These are phyloP conservation scores for Rhineura floridana DNA, from an alignment of 2,113 vertebrate species.

Conservation along the genomic window DNA sequence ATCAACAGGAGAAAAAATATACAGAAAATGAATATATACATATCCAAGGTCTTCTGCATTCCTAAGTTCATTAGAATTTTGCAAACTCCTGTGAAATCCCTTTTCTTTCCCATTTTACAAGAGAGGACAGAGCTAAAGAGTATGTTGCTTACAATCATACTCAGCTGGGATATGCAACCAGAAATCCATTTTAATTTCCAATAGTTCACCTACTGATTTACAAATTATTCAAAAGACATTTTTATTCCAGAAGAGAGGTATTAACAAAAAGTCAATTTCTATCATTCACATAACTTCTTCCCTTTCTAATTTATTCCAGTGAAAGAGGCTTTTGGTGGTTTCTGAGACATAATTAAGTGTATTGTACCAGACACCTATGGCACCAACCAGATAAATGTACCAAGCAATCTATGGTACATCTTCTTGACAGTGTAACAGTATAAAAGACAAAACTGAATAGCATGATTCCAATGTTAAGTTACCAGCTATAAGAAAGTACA, in stretches of 20 bases:
- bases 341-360: not conserved
- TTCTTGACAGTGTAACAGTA: not conserved
- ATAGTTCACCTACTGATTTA: slow-evolving; percentile 5
- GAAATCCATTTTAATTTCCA: not conserved
- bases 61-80: not conserved
- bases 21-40: not conserved
- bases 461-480: not conserved
- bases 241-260: not conserved
- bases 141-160: not conserved
- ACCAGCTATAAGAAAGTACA: not conserved
- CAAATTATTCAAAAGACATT: not conserved
- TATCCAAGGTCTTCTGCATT: not conserved
- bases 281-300: not conserved
- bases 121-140: not conserved
- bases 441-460: not conserved
- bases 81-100: not conserved
- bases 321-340: not conserved
- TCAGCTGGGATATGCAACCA: not conserved
- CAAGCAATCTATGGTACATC: not conserved
- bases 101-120: not conserved
- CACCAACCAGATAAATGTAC: not conserved
- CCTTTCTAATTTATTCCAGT: not conserved
- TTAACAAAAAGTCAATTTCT: slow-evolving; percentile 16
- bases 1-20: not conserved
- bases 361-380: not conserved